These are phyloP conservation scores for Catocala sponsa DNA, from an alignment of 2,888 invertebrate genomes.

Conservation along the genomic window DNA sequence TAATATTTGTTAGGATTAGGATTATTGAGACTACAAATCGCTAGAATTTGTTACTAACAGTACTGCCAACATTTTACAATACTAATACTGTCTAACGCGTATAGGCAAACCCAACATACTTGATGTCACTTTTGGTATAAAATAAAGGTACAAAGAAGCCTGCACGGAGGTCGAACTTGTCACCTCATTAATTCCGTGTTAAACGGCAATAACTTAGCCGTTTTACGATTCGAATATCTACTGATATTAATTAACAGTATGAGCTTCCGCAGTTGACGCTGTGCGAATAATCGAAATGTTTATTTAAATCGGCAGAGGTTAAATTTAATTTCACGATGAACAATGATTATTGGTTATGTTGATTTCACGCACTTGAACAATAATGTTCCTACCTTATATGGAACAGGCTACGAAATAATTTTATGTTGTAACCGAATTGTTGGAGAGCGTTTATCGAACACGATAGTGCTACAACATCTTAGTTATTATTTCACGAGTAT, in stretches of 20 bases:
- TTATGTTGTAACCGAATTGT: conserved; percentile 24
- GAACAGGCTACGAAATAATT: conserved; percentile 33
- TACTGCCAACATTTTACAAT: too few relatives aligned
- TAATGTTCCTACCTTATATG: conserved; percentile 44
- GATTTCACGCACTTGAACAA: conserved; percentile 35
- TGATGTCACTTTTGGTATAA: conserved; percentile 65
- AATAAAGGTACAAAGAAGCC: conserved; percentile 67
- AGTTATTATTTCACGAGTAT: too few relatives aligned
- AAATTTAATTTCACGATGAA: conserved; percentile 46
- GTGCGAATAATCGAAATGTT: conserved; percentile 57
- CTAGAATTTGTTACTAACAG: too few relatives aligned
- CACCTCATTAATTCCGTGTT: conserved; percentile 71
- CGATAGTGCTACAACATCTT: too few relatives aligned
- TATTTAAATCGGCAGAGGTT: conserved; percentile 55
- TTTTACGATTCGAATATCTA: conserved; percentile 76
- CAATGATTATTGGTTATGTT: conserved; percentile 49
- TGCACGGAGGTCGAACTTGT: conserved; percentile 67
- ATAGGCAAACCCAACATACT: conserved; percentile 36
- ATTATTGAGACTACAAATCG: too few relatives aligned
- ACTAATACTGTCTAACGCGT: too few relatives aligned
- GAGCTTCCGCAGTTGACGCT: conserved; percentile 63
- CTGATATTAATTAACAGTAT: conserved; percentile 69
- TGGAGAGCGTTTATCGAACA: conserved; percentile 22
- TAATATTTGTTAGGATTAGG: too few relatives aligned
- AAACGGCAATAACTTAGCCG: conserved; percentile 71